phyloP scores from a whole-genome alignment of 2,888 invertebrate genomes.

The Clunio marinus region DNA sequence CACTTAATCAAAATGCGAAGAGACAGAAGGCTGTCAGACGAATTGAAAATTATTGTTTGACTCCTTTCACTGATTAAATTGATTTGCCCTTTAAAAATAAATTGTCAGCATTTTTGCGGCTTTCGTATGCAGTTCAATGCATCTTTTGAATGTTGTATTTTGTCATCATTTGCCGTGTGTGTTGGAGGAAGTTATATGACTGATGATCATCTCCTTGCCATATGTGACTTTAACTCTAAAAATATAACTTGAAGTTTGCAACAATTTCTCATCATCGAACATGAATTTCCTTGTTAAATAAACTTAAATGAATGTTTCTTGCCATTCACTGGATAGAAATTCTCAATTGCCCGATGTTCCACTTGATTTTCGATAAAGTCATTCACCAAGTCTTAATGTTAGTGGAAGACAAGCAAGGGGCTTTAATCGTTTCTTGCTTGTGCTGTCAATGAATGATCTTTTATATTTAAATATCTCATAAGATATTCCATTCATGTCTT shows the following conservation, averaged over 20 bases:
- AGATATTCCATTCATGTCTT: no score
- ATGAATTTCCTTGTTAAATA: not conserved
- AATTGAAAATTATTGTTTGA: no score
- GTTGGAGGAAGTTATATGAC: no score
- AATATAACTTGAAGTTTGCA: slow-evolving; percentile 5
- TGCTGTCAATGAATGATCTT: not conserved
- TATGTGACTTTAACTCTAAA: not conserved
- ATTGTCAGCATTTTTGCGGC: not conserved
- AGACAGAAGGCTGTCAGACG: no score
- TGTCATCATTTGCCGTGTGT: not conserved
- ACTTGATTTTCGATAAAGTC: not conserved
- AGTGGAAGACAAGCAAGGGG: not conserved
- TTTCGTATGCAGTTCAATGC: not conserved
- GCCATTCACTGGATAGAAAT: no score
- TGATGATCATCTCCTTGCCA: not conserved
- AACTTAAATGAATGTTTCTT: no score
- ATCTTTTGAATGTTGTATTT: not conserved
- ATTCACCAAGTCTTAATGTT: not conserved
- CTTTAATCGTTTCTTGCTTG: no score
- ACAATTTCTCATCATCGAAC: not conserved
- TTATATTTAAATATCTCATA: not conserved
- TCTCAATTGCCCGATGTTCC: no score
- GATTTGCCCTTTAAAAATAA: not conserved
- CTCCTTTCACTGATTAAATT: not conserved
- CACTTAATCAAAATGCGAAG: no score